Evolutionary conservation across 1,140 invertebrate species (phyloP), one percentile per base, ranked within the genome.

Genomic region (Sitophilus oryzae): DNA sequence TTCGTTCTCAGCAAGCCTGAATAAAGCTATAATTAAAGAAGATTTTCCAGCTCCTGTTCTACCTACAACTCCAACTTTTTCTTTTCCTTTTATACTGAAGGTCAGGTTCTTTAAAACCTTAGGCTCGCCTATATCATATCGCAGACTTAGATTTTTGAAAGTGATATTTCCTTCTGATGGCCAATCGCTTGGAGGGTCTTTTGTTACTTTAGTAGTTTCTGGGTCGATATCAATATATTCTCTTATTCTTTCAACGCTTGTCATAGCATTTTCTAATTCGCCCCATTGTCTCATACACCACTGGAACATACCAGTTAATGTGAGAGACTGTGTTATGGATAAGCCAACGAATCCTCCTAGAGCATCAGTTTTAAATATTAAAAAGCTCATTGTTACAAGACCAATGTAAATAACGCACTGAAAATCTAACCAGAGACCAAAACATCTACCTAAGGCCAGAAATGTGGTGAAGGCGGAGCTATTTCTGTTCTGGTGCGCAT

Each of bases 41-140:
- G 85, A 85, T 71, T 93, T 92, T 3, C 90, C 89, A 37, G 89
- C 88, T 0, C 90, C 89, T 3, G 85, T 88, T 44, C 85, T 70
- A 53, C 50, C 50, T 51, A 84, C 80, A n/a, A 86, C 76, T n/a
- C 82, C 83, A 56, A 82, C 72, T 69, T 86, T 86, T 66, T 86
- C 82, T 37, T 72, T 74, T 0, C 74, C 66, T 53, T 73, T 58
- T 19, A 83, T 76, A 23, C 52, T 68, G 55, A 83, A 80, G 19
- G 66, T 75, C 2, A 84, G 58, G 50, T 78, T 67, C 59, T 76
- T 78, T 4, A 84, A 62, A 9, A 83, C 78, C 23, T 72, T 66
- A 2, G 73, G 70, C 18, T 68, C 68, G 18, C 66, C 68, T 15
- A 61, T 45, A 6, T 66, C 66, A 63, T 84, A 85, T 45, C 64